These are phyloP conservation scores for Periphyllus acericola DNA, from an alignment of 2,888 invertebrate species.

Conservation along the genomic window DNA sequence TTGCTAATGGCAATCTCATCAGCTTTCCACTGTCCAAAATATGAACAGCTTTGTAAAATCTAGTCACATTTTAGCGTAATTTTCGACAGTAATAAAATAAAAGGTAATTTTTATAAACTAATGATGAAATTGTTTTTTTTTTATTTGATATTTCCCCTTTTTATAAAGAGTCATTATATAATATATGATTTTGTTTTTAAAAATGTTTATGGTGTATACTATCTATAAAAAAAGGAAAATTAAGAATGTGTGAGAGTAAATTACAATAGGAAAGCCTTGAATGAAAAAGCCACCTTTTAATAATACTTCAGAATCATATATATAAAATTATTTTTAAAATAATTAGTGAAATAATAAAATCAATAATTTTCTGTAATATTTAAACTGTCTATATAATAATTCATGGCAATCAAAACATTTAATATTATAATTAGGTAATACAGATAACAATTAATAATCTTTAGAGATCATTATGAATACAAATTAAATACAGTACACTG, in stretches of 20 bases:
- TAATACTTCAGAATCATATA: too few species aligned
- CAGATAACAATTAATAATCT: slow-evolving; percentile 9
- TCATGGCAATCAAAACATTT: neutral
- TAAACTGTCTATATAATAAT: neutral
- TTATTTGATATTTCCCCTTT: neutral
- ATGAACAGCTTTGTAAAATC: neutral
- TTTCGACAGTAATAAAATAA: slow-evolving; percentile 1
- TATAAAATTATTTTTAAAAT: neutral
- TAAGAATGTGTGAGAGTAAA: neutral
- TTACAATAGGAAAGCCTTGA: too few species aligned
- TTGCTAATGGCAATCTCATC: slow-evolving; percentile 86
- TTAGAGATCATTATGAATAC: slow-evolving; percentile 5
- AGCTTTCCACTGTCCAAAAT: slow-evolving; percentile 58
- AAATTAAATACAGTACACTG: neutral
- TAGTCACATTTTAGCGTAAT: slow-evolving; percentile 40
- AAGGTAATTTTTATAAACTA: slow-evolving; percentile 36
- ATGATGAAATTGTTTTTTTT: neutral
- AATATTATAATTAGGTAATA: neutral
- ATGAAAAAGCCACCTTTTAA: too few species aligned
- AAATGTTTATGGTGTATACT: too few species aligned
- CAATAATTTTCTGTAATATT: neutral
- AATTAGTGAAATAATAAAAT: neutral
- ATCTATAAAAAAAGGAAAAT: neutral
- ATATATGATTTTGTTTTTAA: too few species aligned
- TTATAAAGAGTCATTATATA: neutral